Evolutionary conservation across 1,140 invertebrate species (phyloP).

Genomic region (Apocrypta bakeri): DNA sequence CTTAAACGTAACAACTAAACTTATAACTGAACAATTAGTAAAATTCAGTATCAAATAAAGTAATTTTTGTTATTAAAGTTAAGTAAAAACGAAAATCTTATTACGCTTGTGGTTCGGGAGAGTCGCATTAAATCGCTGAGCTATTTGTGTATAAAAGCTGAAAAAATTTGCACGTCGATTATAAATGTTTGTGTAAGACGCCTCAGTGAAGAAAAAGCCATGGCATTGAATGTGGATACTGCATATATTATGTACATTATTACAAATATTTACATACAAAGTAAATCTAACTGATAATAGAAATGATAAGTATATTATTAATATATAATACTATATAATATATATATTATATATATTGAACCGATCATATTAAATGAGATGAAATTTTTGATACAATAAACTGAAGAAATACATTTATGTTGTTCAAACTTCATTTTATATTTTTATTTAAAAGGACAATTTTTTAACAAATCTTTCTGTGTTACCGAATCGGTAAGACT

Average conservation of each 20-base stretch:
- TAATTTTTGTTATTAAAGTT: no score
- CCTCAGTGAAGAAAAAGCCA: conserved; percentile 35
- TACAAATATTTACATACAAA: conserved; percentile 51
- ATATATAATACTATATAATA: conserved; percentile 39
- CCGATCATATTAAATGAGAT: conserved; percentile 50
- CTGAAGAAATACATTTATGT: conserved; percentile 40
- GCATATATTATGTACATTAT: conserved; percentile 45
- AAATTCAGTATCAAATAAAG: no score
- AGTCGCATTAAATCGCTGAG: conserved; percentile 37
- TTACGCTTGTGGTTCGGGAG: conserved; percentile 36
- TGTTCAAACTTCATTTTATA: conserved; percentile 9
- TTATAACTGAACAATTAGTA: no score
- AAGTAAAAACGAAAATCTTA: neutral
- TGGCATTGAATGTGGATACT: conserved; percentile 35
- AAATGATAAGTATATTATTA: conserved; percentile 51
- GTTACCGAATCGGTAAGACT: no score
- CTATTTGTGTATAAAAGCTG: conserved; percentile 43
- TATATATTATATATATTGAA: conserved; percentile 49
- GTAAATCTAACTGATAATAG: conserved; percentile 49
- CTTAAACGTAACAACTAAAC: no score
- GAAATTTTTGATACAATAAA: conserved; percentile 56
- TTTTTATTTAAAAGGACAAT: neutral
- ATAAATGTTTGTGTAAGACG: conserved; percentile 45
- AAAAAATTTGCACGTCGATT: conserved; percentile 45
- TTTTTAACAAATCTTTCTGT: no score